Evolutionary conservation across 2,888 invertebrate genomes (phyloP).

Genomic region (Athalia rosae): DNA sequence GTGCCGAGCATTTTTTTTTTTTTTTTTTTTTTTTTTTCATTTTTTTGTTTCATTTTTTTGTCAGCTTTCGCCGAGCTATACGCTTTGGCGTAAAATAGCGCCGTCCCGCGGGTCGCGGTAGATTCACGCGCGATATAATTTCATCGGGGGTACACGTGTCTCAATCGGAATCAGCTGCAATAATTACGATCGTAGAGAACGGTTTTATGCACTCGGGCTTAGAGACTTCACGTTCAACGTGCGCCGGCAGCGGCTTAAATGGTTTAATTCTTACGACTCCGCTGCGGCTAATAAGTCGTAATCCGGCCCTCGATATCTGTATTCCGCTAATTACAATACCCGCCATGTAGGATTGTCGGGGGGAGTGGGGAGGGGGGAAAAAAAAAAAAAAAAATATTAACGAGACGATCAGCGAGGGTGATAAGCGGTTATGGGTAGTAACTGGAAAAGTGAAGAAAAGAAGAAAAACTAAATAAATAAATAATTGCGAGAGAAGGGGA

Average conservation of each 20-base stretch:
- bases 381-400: slow-evolving; percentile 3
- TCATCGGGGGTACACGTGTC: too few species aligned
- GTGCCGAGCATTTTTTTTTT: neutral
- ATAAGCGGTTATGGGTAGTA: neutral
- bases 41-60: too few species aligned
- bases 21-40: too few species aligned
- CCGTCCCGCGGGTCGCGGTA: too few species aligned
- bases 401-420: neutral
- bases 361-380: neutral
- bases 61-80: too few species aligned
- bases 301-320: slow-evolving; percentile 38
- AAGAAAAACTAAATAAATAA: neutral
- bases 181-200: too few species aligned
- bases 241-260: neutral
- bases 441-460: neutral
- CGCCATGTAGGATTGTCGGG: neutral
- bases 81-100: too few species aligned
- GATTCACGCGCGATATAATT: too few species aligned
- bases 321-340: slow-evolving; percentile 43
- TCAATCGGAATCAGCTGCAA: too few species aligned
- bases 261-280: slow-evolving; percentile 29
- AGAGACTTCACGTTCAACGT: neutral
- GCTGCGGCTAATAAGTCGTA: slow-evolving; percentile 22
- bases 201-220: too few species aligned
- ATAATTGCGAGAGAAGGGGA: neutral